Conservation (phyloP, 2,888 invertebrate genomes). For the Ornithoptera priamus region DNA sequence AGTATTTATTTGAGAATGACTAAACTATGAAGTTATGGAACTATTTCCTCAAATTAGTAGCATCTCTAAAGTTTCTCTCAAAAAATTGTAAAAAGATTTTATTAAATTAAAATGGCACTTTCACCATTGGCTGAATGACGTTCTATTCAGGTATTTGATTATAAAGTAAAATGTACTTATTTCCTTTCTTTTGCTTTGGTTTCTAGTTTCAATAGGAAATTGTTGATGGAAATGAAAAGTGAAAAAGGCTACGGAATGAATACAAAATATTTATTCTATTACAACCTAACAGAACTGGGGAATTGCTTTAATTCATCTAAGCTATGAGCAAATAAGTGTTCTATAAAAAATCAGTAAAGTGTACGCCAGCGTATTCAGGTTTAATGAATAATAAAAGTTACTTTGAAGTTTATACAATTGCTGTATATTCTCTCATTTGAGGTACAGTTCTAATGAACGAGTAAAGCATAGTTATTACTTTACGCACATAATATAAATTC, state of each 20-base stretch:
- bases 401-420: no score
- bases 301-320: no score
- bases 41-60: not conserved
- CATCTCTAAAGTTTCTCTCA: no score
- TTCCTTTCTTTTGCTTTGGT: not conserved
- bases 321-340: not conserved
- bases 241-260: constrained; percentile 9
- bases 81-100: no score
- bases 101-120: no score
- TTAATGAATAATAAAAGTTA: not conserved
- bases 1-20: not conserved
- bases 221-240: constrained; percentile 14
- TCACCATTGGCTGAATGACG: not conserved
- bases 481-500: no score
- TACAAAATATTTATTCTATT: not conserved
- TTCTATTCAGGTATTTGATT: not conserved
- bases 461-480: no score
- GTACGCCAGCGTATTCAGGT: not conserved
- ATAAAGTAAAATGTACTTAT: not conserved
- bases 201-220: not conserved
- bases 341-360: not conserved
- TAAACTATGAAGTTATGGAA: not conserved
- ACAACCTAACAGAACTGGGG: not conserved
- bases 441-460: no score
- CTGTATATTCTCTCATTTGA: no score